Evolutionary conservation across 2,888 invertebrate genomes (phyloP).

Genomic region (Drosophila aldrichi): DNA sequence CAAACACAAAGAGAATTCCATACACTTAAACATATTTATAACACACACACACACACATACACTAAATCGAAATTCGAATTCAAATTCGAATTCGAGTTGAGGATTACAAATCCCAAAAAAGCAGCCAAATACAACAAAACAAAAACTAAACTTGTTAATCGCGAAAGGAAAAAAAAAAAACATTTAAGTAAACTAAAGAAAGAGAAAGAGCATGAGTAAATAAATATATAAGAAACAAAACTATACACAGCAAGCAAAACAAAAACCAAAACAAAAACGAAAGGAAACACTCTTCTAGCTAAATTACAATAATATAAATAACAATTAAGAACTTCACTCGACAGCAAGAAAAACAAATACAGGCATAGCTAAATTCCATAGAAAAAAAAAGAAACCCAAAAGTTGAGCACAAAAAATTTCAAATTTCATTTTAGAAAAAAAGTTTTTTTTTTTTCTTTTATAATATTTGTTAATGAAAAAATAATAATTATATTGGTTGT

Average conservation of each 20-base stretch:
- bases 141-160: conserved; percentile 47
- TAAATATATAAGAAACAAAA: conserved; percentile 50
- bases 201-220: conserved; percentile 17
- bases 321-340: conserved; percentile 71
- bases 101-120: conserved; percentile 51
- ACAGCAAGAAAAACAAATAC: conserved; percentile 35
- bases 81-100: conserved; percentile 21
- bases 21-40: conserved; percentile 52
- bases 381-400: conserved; percentile 26
- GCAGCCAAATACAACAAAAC: conserved; percentile 52
- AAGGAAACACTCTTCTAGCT: conserved; percentile 64
- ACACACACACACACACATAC: conserved; percentile 19
- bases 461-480: conserved; percentile 18
- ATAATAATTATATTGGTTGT: conserved; percentile 78
- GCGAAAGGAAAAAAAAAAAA: conserved; percentile 21
- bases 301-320: conserved; percentile 72
- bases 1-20: conserved; percentile 40
- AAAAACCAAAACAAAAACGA: conserved; percentile 9
- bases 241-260: conserved; percentile 26
- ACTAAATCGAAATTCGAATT: conserved; percentile 29
- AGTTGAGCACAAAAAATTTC: conserved; percentile 45
- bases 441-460: conserved; percentile 5
- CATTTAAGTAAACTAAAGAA: conserved; percentile 57
- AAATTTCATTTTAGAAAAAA: conserved; percentile 18
- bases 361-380: conserved; percentile 62